Evolutionary conservation across 2,888 invertebrate species (phyloP).

Genomic region (Drosophila austrosaltans): DNA sequence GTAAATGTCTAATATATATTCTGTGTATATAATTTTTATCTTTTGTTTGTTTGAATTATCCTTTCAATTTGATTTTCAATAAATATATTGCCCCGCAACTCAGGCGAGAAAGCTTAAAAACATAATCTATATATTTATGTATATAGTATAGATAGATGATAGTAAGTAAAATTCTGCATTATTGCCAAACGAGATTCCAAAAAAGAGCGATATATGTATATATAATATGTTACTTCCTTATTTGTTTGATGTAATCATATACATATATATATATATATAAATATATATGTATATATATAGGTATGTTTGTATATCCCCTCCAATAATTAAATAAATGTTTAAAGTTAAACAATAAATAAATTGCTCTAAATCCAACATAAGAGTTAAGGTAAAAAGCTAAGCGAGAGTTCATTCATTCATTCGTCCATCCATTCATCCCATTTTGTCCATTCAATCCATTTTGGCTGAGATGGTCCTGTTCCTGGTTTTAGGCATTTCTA

Average conservation of each 20-base stretch:
- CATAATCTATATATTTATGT: conserved; percentile 19
- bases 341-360: conserved; percentile 72
- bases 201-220: conserved; percentile 40
- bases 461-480: background rate
- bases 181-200: conserved; percentile 49
- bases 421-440: conserved; percentile 16
- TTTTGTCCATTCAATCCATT: conserved; percentile 19
- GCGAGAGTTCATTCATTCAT: conserved; percentile 50
- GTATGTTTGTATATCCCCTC: conserved; percentile 21
- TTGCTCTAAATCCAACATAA: conserved; percentile 75
- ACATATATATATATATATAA: no score
- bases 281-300: conserved; percentile 7
- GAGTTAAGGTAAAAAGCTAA: conserved; percentile 77
- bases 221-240: conserved; percentile 23
- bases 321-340: conserved; percentile 61
- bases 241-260: conserved; percentile 20
- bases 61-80: conserved; percentile 67
- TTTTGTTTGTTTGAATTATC: conserved; percentile 19
- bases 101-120: conserved; percentile 48
- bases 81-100: conserved; percentile 50
- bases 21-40: conserved; percentile 37
- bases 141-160: conserved; percentile 37
- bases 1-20: conserved; percentile 67
- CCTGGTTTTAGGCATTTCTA: conserved; percentile 51
- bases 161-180: conserved; percentile 35